Conservation (phyloP, 2,113 vertebrate genomes). For the Serilophus lunatus region DNA sequence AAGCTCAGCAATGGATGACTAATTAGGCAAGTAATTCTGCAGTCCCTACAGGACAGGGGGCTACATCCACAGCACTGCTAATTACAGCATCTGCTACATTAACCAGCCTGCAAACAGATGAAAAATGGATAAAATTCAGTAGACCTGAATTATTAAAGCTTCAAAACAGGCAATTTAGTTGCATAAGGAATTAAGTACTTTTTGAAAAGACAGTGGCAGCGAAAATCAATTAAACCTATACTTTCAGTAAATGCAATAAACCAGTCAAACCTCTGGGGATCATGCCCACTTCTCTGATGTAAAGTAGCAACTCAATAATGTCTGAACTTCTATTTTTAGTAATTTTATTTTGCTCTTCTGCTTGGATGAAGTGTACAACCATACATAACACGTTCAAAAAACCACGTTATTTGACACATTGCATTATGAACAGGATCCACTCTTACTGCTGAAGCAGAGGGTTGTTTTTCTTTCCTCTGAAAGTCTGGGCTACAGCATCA, state of each 20-base stretch:
- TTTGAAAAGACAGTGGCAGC: not conserved
- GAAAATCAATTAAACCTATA: constrained; percentile 8
- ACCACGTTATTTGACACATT: not conserved
- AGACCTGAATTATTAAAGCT: constrained; percentile 26
- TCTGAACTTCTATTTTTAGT: not conserved
- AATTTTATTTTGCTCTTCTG: not conserved
- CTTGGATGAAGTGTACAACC: not conserved
- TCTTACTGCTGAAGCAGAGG: not conserved
- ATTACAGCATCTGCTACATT: not conserved
- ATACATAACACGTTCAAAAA: not conserved
- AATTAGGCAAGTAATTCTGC: constrained; percentile 25
- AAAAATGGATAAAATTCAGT: constrained; percentile 1
- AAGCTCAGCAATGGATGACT: not conserved
- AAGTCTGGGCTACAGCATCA: not conserved
- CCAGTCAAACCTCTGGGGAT: not conserved
- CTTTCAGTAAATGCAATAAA: not conserved
- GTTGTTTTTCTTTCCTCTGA: not conserved
- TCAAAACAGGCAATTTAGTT: constrained; percentile 26
- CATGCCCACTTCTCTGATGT: not conserved
- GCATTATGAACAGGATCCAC: not conserved
- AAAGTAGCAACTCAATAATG: not conserved
- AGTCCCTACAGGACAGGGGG: not conserved
- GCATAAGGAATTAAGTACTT: constrained; percentile 10
- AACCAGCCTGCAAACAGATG: not conserved
- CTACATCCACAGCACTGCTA: not conserved